Evolutionary conservation across 1,140 invertebrate species (phyloP).

Genomic region (Sogatella furcifera): DNA sequence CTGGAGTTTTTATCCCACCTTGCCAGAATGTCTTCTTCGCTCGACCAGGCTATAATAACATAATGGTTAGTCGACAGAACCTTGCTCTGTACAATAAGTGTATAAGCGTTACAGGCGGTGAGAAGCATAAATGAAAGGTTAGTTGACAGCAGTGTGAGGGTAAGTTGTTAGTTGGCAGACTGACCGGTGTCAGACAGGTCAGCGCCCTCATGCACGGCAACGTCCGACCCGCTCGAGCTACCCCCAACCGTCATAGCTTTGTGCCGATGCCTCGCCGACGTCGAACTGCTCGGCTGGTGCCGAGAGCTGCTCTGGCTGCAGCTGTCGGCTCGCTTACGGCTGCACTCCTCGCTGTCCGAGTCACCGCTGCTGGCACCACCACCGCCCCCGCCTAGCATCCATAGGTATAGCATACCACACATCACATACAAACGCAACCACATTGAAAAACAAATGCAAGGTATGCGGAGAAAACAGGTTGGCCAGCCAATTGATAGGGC

Average conservation of each 20-base stretch:
- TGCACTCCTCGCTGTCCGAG: slow-evolving; percentile 19
- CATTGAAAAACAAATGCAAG: too few relatives aligned
- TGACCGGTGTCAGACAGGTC: slow-evolving; percentile 32
- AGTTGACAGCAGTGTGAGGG: slow-evolving; percentile 6
- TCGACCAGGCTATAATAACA: too few relatives aligned
- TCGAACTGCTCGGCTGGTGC: background rate
- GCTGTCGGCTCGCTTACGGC: slow-evolving; percentile 9
- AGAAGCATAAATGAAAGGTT: slow-evolving; percentile 1
- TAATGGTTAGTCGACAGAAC: too few relatives aligned
- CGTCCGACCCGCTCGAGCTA: slow-evolving; percentile 49
- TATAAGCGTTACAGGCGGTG: background rate
- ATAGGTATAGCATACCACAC: too few relatives aligned
- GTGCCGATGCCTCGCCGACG: background rate
- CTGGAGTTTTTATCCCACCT: too few relatives aligned
- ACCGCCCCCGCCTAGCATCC: background rate
- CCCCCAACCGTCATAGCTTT: slow-evolving; percentile 37
- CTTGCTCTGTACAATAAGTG: too few relatives aligned
- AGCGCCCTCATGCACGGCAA: slow-evolving; percentile 47
- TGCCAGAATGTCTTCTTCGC: too few relatives aligned
- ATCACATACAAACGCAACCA: too few relatives aligned
- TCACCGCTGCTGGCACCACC: slow-evolving; percentile 18
- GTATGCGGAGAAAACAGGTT: too few relatives aligned
- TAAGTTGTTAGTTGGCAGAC: slow-evolving; percentile 12
- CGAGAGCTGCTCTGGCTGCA: slow-evolving; percentile 2
- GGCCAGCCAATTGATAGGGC: too few relatives aligned